phyloP scores from a whole-genome alignment of 2,797 vertebrate species.

The Poeciliopsis gracilis region DNA sequence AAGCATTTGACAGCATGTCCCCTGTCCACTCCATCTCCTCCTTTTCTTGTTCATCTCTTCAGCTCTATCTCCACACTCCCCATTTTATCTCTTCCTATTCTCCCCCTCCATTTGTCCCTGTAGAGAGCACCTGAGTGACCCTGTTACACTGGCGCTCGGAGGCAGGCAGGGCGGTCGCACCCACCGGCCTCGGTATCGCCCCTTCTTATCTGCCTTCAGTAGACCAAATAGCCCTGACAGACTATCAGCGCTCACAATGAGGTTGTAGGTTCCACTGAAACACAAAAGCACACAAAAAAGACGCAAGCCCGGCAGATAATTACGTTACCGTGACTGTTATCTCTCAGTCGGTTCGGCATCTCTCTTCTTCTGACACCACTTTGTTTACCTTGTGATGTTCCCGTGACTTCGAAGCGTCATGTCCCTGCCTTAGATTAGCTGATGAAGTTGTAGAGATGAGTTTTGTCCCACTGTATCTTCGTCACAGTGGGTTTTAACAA shows the following conservation, averaged over 20 bases:
- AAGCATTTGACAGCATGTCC: constrained; percentile 26
- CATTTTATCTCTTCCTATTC: constrained; percentile 54
- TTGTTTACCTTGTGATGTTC: constrained; percentile 24
- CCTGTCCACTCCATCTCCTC: constrained; percentile 44
- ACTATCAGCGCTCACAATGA: constrained; percentile 40
- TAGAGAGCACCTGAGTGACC: constrained; percentile 71
- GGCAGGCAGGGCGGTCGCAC: constrained; percentile 54
- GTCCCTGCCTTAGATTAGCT: constrained; percentile 28
- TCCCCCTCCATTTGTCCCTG: constrained; percentile 51
- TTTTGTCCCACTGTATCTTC: constrained; percentile 4
- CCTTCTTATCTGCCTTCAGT: constrained; percentile 63
- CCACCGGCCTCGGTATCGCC: constrained; percentile 42
- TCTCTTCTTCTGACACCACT: constrained; percentile 19
- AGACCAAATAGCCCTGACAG: constrained; percentile 61
- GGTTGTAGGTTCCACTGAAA: constrained; percentile 51
- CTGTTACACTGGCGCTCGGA: constrained; percentile 37
- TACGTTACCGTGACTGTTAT: constrained; percentile 37
- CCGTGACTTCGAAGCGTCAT: constrained; percentile 20
- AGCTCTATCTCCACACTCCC: constrained; percentile 47
- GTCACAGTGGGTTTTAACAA: constrained; percentile 24
- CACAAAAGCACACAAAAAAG: constrained; percentile 19
- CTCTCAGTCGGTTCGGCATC: constrained; percentile 21
- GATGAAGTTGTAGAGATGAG: constrained; percentile 40
- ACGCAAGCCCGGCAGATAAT: constrained; percentile 39
- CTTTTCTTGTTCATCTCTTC: constrained; percentile 48